Evolutionary conservation across 2,888 invertebrate species (phyloP), one percentile per base, ranked within the genome.

Genomic region (Podotricha telesiphe): DNA sequence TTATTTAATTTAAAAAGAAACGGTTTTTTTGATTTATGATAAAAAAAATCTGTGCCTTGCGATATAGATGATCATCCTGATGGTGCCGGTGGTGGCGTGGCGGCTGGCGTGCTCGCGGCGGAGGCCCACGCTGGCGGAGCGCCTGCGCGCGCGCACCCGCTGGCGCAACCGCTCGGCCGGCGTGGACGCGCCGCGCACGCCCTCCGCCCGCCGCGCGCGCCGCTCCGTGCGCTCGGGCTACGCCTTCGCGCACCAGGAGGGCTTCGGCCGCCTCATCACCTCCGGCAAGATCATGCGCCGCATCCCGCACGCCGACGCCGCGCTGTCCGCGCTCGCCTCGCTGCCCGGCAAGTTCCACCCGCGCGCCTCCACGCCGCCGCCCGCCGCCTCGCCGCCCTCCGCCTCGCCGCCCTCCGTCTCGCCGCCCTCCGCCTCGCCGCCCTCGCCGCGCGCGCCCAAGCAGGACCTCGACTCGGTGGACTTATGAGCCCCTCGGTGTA

Each of bases 241-340:
- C 92, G 99, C 99, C 11, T 99, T 99, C 93, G 98, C 99, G 68
- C 99, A 99, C 93, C 98, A 98, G 91, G 98, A 98, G 94, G 99
- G 99, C 78, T 99, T 99, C 89, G 99, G 99, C 59, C 95, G 98
- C 20, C 96, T 99, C 78, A 99, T 99, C 86, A 99, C 99, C 13
- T 98, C 98, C 61, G 99, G 99, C 71, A 98, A 98, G 91, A 98
- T 99, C 82, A 98, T 99, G 98, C 88, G 90, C 15, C 96, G 96
- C 84, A 92, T 96, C 86, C 96, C 96, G 66, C 96, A 96, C 86
- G 94, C 94, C 55, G 96, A 96, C 85, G 96, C 96, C 76, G 96
- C 95, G 82, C 95, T 96, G 75, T 95, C 95, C 4, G 91, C 91
- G 76, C 88, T 91, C 71, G 91, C 91, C 45, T 91, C 95, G 83